Conservation (phyloP, 1,140 invertebrate species). For the Tribolium castaneum region DNA sequence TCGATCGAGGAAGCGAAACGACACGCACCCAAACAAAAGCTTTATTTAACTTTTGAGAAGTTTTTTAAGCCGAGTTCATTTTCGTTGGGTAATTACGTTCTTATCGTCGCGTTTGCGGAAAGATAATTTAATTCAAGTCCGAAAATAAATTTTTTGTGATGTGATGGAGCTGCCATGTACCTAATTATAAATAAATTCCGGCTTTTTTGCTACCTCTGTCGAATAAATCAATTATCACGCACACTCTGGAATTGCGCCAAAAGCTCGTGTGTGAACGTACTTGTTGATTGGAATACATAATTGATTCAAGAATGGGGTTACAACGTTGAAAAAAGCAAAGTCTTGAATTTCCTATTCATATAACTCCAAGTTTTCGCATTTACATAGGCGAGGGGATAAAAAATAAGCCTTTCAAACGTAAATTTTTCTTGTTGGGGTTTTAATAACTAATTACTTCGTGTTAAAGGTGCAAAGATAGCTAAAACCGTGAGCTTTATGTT, state of each 20-base stretch:
- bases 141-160: too few relatives aligned
- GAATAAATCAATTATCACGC: too few relatives aligned
- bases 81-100: neutral
- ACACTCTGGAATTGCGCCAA: neutral
- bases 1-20: neutral
- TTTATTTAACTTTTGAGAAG: slow-evolving; percentile 27
- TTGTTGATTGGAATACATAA: slow-evolving; percentile 33
- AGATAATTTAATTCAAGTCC: neutral
- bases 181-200: neutral
- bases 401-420: neutral
- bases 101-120: neutral
- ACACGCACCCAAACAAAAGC: slow-evolving; percentile 29
- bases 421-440: neutral
- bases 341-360: slow-evolving; percentile 7
- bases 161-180: too few relatives aligned
- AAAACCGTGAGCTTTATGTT: neutral
- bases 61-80: neutral
- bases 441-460: slow-evolving; percentile 27
- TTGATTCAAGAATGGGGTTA: neutral
- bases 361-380: neutral
- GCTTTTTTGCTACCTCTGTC: neutral
- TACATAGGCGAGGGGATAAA: neutral
- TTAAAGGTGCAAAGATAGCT: neutral
- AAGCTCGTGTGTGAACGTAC: slow-evolving; percentile 10
- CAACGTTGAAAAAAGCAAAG: neutral